phyloP scores from a whole-genome alignment of 2,888 invertebrate genomes.

The Bembecia ichneumoniformis region DNA sequence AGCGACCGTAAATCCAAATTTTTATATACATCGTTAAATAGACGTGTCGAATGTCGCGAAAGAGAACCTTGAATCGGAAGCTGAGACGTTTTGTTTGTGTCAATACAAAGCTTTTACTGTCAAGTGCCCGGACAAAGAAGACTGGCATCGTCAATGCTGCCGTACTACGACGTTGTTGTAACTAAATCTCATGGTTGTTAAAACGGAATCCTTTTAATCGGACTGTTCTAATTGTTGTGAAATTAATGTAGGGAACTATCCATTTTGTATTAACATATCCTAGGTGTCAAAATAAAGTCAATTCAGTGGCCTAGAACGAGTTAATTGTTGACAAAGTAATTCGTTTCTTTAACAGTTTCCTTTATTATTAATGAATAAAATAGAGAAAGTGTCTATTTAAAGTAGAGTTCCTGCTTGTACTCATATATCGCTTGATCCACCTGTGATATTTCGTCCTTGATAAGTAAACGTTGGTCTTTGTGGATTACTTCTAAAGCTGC shows the following conservation, averaged over 20 bases:
- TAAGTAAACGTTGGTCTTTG: slow-evolving; percentile 40
- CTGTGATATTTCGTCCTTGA: slow-evolving; percentile 61
- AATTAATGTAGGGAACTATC: slow-evolving; percentile 15
- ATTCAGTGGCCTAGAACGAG: slow-evolving; percentile 48
- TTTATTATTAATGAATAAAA: slow-evolving; percentile 16
- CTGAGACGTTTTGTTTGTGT: slow-evolving; percentile 70
- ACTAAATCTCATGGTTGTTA: slow-evolving; percentile 40
- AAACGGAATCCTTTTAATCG: slow-evolving; percentile 31
- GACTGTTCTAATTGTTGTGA: slow-evolving; percentile 37
- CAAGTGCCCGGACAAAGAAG: slow-evolving; percentile 71
- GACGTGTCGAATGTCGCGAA: slow-evolving; percentile 66
- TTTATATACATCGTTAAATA: slow-evolving; percentile 30
- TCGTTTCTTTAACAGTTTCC: neutral
- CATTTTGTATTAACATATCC: slow-evolving; percentile 46
- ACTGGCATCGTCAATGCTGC: slow-evolving; percentile 38
- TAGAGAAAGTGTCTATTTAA: neutral
- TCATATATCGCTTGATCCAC: slow-evolving; percentile 60
- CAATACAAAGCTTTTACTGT: slow-evolving; percentile 68
- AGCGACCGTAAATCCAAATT: slow-evolving; percentile 30
- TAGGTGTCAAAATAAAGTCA: slow-evolving; percentile 50
- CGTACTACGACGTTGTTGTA: slow-evolving; percentile 36
- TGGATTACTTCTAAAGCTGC: slow-evolving; percentile 40
- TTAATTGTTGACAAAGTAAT: slow-evolving; percentile 37
- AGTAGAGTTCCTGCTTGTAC: slow-evolving; percentile 64
- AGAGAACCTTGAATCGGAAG: slow-evolving; percentile 59